Percentiles rank a stretch among this genome's conserved stretches.
These are phyloP conservation scores for Platanista minor DNA, from an alignment of 2,113 vertebrate genomes.

Conservation along the genomic window DNA sequence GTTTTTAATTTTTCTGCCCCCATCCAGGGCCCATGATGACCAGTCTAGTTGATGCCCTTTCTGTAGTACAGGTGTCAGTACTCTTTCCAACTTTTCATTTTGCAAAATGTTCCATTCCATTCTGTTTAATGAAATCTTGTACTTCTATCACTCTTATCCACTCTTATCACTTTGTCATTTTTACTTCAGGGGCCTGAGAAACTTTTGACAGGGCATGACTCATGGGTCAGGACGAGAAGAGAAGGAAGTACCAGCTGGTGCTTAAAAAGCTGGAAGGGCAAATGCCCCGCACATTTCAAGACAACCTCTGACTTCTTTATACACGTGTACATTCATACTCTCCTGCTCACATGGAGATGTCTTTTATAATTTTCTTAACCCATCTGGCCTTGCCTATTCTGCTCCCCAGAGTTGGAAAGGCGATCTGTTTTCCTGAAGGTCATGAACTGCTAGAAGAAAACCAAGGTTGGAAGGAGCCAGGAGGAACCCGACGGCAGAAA, in stretches of 20 bases:
- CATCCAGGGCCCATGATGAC: not conserved
- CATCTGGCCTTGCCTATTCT: not conserved
- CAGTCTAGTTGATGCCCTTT: not conserved
- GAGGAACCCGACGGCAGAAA: not conserved
- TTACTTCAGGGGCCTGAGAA: not conserved
- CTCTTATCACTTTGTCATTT: slow-evolving; percentile 15
- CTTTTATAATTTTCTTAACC: not conserved
- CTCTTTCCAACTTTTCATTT: not conserved
- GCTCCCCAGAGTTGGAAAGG: not conserved
- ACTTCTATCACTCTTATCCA: not conserved
- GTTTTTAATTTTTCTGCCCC: not conserved
- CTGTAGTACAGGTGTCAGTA: too few species aligned
- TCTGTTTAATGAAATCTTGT: not conserved
- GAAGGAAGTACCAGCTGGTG: not conserved
- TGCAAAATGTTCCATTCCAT: not conserved
- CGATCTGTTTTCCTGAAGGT: not conserved
- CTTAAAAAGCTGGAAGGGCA: not conserved
- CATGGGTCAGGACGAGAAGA: not conserved
- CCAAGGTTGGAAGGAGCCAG: not conserved
- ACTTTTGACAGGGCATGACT: not conserved
- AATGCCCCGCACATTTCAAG: not conserved
- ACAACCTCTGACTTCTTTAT: not conserved
- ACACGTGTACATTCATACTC: not conserved
- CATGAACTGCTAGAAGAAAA: not conserved
- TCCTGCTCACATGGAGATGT: not conserved